Conservation (phyloP, 2,888 invertebrate genomes). For the Galeopsomyia nigrocyanea region DNA sequence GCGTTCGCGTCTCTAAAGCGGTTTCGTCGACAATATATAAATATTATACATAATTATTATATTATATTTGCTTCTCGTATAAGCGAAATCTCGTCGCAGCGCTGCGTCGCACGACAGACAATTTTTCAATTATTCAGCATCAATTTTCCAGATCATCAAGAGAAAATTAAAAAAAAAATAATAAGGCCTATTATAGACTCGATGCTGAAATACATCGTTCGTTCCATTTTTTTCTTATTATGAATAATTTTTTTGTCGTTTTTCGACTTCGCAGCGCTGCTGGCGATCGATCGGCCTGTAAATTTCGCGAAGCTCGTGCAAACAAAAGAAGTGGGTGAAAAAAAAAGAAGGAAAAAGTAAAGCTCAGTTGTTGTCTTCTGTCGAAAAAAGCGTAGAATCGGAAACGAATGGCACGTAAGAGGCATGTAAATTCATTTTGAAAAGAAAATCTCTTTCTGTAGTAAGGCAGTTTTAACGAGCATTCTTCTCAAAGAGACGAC, state of each 20-base stretch:
- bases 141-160: slow-evolving; percentile 4
- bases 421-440: slow-evolving; percentile 35
- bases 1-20: slow-evolving; percentile 44
- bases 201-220: too few relatives aligned
- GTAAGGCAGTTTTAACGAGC: background rate
- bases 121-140: background rate
- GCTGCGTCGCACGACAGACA: slow-evolving; percentile 26
- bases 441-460: slow-evolving; percentile 1
- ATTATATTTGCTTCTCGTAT: slow-evolving; percentile 46
- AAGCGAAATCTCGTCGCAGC: slow-evolving; percentile 43
- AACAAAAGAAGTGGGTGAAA: too few relatives aligned
- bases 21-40: slow-evolving; percentile 47
- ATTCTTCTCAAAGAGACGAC: background rate
- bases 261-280: slow-evolving; percentile 28
- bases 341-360: too few relatives aligned
- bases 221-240: too few relatives aligned
- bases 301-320: slow-evolving; percentile 44
- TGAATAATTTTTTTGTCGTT: too few relatives aligned
- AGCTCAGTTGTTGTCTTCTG: slow-evolving; percentile 45
- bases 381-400: slow-evolving; percentile 33
- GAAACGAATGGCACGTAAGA: slow-evolving; percentile 29
- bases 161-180: background rate
- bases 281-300: slow-evolving; percentile 48
- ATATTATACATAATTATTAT: slow-evolving; percentile 47
- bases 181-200: background rate